Conservation (phyloP, 2,888 invertebrate genomes). For the Noctuana brunneofusca region DNA sequence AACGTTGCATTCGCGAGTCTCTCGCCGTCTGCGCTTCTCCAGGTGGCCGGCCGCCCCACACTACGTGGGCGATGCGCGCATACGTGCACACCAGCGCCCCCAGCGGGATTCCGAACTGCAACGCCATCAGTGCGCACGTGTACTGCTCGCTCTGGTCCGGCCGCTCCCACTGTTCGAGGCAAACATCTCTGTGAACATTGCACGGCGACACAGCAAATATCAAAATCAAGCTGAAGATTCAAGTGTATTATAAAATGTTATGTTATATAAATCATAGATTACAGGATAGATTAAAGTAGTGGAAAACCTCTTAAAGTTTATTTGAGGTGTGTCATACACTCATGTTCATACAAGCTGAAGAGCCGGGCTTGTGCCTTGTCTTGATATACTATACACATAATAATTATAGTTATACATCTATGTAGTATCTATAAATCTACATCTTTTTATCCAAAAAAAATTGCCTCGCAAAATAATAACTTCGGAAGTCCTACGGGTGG, state of each 20-base stretch:
- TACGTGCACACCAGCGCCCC: slow-evolving; percentile 92
- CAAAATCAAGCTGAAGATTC: not conserved
- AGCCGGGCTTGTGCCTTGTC: too few relatives aligned
- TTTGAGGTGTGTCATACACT: too few relatives aligned
- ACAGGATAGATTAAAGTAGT: too few relatives aligned
- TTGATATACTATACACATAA: too few relatives aligned
- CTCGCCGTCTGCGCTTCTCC: slow-evolving; percentile 93
- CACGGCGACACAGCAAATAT: slow-evolving; percentile 5
- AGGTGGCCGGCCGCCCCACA: slow-evolving; percentile 93
- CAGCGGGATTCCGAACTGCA: slow-evolving; percentile 93
- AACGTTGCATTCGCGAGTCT: slow-evolving; percentile 91
- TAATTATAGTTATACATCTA: too few relatives aligned
- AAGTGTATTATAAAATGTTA: not conserved
- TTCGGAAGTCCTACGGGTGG: too few relatives aligned
- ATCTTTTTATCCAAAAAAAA: too few relatives aligned
- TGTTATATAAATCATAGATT: too few relatives aligned
- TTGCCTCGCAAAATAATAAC: too few relatives aligned
- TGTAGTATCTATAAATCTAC: too few relatives aligned
- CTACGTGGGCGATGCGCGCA: slow-evolving; percentile 91
- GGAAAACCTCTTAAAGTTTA: too few relatives aligned
- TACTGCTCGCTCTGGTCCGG: slow-evolving; percentile 87
- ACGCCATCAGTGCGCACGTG: slow-evolving; percentile 88
- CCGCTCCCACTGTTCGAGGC: slow-evolving; percentile 88
- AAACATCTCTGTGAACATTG: slow-evolving; percentile 84
- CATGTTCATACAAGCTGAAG: too few relatives aligned